These are phyloP conservation scores for Streptopelia turtur DNA, from an alignment of 2,797 vertebrate species.

Conservation along the genomic window DNA sequence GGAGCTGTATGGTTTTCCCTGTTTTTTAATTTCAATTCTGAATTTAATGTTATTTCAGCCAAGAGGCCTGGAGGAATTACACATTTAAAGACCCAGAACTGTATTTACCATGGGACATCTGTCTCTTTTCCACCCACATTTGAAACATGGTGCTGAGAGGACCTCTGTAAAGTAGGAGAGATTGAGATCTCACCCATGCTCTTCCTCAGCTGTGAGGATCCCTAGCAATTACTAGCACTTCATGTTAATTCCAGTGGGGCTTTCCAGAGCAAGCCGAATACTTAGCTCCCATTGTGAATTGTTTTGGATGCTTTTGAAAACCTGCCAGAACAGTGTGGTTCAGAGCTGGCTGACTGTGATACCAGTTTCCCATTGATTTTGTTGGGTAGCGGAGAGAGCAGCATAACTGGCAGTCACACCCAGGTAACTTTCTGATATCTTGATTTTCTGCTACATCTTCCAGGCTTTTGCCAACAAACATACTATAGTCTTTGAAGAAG, in stretches of 20 bases:
- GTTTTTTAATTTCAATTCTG: no score
- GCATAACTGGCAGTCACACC: no score
- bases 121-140: not conserved
- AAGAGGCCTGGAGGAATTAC: not conserved
- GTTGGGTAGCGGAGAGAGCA: not conserved
- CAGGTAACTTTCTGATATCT: not conserved
- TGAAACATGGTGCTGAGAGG: not conserved
- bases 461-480: not conserved
- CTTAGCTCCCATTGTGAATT: not conserved
- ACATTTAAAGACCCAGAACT: not conserved
- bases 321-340: no score
- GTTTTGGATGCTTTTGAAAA: not conserved
- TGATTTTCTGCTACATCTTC: not conserved
- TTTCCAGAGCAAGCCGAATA: not conserved
- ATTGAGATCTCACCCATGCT: not conserved
- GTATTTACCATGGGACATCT: not conserved
- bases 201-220: not conserved
- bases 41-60: not conserved
- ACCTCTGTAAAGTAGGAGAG: not conserved
- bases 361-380: not conserved
- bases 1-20: not conserved
- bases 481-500: no score
- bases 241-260: not conserved
- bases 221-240: not conserved
- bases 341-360: no score